Conservation (phyloP, 2,113 vertebrate genomes). For the Calyptommatus sinebrachiatus region DNA sequence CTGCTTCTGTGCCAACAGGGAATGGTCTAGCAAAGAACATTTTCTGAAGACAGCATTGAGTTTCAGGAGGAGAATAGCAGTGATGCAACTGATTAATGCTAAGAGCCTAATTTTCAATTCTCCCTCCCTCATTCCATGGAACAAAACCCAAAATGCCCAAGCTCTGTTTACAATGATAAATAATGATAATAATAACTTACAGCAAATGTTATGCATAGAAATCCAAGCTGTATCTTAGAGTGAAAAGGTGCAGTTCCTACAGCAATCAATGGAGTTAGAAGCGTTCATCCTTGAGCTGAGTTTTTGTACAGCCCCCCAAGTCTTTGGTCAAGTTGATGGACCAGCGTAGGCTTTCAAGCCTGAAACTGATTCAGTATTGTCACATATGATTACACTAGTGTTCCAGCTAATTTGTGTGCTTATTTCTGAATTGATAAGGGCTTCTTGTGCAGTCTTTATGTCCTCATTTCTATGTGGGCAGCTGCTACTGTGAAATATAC, state of each 20-base stretch:
- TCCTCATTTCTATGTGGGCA: background rate
- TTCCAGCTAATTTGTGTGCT: background rate
- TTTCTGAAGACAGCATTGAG: constrained; percentile 11
- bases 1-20: background rate
- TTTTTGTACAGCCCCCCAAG: background rate
- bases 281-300: constrained; percentile 23
- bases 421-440: background rate
- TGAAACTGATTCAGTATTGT: constrained; percentile 8
- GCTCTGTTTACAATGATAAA: constrained; percentile 26
- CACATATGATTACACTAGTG: constrained; percentile 28
- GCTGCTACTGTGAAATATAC: background rate
- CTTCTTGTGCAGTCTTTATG: background rate
- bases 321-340: background rate
- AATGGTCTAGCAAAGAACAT: background rate
- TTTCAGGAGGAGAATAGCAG: constrained; percentile 7
- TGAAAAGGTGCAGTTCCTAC: constrained; percentile 18
- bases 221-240: background rate
- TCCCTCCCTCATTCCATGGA: constrained; percentile 22
- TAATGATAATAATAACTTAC: constrained; percentile 33
- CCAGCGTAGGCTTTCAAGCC: background rate
- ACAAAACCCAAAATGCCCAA: constrained; percentile 26
- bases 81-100: constrained; percentile 5
- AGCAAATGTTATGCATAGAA: constrained; percentile 7
- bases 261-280: background rate
- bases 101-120: constrained; percentile 21